phyloP scores from a whole-genome alignment of 2,113 vertebrate species.

The Brienomyrus longianalis region DNA sequence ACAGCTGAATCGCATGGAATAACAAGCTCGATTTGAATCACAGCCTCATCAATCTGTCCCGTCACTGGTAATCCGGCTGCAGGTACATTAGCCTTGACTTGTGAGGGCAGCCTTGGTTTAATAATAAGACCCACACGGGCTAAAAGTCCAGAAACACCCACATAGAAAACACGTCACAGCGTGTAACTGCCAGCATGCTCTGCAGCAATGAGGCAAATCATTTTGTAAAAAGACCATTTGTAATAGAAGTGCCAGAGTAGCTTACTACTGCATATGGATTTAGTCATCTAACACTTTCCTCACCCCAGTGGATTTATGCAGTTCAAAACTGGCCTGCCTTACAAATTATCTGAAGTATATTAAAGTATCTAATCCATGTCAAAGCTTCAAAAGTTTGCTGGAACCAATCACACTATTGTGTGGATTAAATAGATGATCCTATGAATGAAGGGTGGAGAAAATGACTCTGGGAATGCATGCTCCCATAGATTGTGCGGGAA shows the following conservation, averaged over 20 bases:
- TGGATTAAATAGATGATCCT: neutral
- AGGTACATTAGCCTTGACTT: neutral
- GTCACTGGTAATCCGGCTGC: neutral
- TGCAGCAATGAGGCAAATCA: neutral
- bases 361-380: neutral
- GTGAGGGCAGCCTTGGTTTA: neutral
- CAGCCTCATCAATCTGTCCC: neutral
- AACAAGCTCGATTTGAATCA: neutral
- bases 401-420: neutral
- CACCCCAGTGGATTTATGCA: neutral
- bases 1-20: neutral
- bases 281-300: neutral
- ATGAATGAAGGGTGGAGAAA: neutral
- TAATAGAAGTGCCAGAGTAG: neutral
- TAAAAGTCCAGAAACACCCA: neutral
- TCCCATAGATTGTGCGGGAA: neutral
- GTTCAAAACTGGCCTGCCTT: neutral
- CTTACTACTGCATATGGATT: neutral
- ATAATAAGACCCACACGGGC: neutral
- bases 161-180: neutral
- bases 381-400: neutral
- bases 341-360: neutral
- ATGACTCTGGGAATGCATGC: neutral
- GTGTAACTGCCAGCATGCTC: neutral
- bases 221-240: neutral